Conservation (phyloP, 2,797 vertebrate genomes). For the Enteromius treurensis region DNA sequence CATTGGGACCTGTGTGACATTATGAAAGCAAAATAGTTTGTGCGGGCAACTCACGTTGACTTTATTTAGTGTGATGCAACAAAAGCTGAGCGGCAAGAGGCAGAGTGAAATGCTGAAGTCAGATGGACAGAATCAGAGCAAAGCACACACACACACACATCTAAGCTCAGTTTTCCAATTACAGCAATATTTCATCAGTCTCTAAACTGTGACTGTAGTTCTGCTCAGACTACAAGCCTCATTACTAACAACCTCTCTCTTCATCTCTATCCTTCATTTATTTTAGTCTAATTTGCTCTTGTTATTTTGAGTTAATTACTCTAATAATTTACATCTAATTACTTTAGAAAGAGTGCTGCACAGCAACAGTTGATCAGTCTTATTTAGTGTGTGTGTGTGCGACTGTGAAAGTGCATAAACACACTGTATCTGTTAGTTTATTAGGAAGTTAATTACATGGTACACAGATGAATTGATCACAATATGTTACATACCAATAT, state of each 20-base stretch:
- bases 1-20: neutral
- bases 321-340: neutral
- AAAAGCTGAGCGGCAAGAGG: neutral
- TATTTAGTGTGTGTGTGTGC: conserved; percentile 5
- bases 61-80: conserved; percentile 7
- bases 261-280: neutral
- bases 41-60: neutral
- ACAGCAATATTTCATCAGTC: conserved; percentile 24
- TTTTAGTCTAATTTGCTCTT: neutral
- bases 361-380: neutral
- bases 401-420: neutral
- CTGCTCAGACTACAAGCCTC: conserved; percentile 13
- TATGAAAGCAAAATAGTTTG: neutral
- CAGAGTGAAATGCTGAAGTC: neutral
- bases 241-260: neutral
- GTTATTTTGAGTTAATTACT: neutral
- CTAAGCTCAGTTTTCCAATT: neutral
- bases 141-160: neutral
- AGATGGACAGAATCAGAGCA: conserved; percentile 22
- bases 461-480: neutral
- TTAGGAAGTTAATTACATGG: neutral
- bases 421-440: neutral
- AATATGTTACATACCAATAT: neutral
- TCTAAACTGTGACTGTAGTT: neutral
- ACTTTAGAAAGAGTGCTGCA: neutral